phyloP scores from a whole-genome alignment of 2,797 vertebrate species.

The Poecilia velifera region DNA sequence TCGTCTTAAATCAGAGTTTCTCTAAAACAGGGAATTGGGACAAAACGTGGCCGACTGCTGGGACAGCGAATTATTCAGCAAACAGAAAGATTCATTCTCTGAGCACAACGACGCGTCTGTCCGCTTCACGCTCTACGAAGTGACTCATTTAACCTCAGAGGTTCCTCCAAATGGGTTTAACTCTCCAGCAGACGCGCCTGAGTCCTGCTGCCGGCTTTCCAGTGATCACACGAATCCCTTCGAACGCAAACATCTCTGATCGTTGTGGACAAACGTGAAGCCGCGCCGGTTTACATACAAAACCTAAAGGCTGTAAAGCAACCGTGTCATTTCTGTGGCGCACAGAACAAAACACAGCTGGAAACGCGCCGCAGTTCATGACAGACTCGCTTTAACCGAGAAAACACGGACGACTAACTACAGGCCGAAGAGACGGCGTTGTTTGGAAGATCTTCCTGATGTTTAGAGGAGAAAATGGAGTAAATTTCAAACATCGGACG shows the following conservation, averaged over 20 bases:
- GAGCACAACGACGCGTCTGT: conserved; percentile 65
- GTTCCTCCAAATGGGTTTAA: too few relatives aligned
- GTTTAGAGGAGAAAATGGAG: background rate
- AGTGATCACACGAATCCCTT: conserved; percentile 20
- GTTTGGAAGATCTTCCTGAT: background rate
- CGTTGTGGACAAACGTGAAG: conserved; percentile 35
- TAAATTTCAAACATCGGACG: conserved; percentile 18
- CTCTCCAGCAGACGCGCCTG: too few relatives aligned
- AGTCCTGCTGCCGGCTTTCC: conserved; percentile 5
- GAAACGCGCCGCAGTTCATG: conserved; percentile 4
- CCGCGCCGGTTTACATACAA: conserved; percentile 8
- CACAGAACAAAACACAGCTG: conserved; percentile 31
- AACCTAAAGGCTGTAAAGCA: conserved; percentile 24
- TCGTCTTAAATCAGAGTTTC: background rate
- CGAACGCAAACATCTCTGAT: conserved; percentile 2
- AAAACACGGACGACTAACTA: conserved; percentile 4
- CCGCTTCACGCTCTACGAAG: conserved; percentile 32
- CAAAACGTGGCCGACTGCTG: background rate
- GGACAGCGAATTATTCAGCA: conserved; percentile 11
- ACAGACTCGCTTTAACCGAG: conserved; percentile 34
- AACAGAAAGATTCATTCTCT: conserved; percentile 47
- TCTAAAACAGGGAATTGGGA: background rate
- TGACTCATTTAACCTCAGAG: conserved; percentile 53
- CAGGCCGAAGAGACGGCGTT: background rate
- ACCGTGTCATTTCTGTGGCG: conserved; percentile 28